phyloP scores from a whole-genome alignment of 2,888 invertebrate species.

The Patella pellucida region DNA sequence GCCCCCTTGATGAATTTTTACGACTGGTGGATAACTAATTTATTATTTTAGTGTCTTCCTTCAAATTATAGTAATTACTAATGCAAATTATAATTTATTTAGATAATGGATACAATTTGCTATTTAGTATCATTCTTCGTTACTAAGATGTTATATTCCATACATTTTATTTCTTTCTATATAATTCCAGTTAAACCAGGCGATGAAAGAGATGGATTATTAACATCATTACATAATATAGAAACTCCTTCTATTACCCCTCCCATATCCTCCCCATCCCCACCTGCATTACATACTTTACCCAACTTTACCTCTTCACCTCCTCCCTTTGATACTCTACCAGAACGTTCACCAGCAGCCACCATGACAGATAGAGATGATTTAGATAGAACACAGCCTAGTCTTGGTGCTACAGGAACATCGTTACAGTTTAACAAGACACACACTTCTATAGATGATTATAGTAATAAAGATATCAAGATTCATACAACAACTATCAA shows the following conservation, averaged over 20 bases:
- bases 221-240: slow-evolving; percentile 43
- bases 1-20: too few species aligned
- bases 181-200: slow-evolving; percentile 35
- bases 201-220: slow-evolving; percentile 30
- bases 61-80: too few species aligned
- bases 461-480: too few species aligned
- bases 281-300: slow-evolving; percentile 32
- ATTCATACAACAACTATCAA: too few species aligned
- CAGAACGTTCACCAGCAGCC: background rate
- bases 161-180: background rate
- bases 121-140: too few species aligned
- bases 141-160: too few species aligned
- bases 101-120: too few species aligned
- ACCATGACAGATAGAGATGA: background rate
- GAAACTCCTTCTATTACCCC: slow-evolving; percentile 51
- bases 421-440: background rate
- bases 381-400: background rate
- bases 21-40: too few species aligned
- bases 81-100: too few species aligned
- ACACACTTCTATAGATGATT: background rate
- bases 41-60: too few species aligned
- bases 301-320: slow-evolving; percentile 38
- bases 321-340: background rate
- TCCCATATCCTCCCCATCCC: slow-evolving; percentile 41
- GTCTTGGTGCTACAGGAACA: slow-evolving; percentile 1